Conservation (phyloP, 2,113 vertebrate genomes). For the Chaenogobius annularis region DNA sequence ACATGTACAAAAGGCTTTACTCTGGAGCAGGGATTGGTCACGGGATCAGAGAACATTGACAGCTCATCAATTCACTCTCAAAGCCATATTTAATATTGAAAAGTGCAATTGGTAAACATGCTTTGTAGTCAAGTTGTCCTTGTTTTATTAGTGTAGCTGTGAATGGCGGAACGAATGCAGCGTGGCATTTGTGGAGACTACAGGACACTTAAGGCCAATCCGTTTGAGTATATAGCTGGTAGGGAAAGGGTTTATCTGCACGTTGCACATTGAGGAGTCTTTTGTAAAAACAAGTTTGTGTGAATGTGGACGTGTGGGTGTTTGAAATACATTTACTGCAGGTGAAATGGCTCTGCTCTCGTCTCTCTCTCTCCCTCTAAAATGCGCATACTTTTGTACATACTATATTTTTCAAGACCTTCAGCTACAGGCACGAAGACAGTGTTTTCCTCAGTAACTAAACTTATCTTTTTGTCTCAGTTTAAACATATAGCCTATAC, state of each 20-base stretch:
- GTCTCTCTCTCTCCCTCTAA: not conserved
- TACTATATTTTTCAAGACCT: not conserved
- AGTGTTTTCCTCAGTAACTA: too few species aligned
- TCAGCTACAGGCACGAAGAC: not conserved
- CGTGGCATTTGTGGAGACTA: constrained; percentile 6
- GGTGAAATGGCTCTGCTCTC: constrained; percentile 19
- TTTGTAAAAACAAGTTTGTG: constrained; percentile 18
- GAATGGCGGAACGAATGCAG: constrained; percentile 34
- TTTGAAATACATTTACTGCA: constrained; percentile 32
- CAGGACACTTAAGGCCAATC: constrained; percentile 31
- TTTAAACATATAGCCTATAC: too few species aligned
- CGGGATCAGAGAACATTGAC: not conserved
- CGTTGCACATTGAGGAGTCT: constrained; percentile 44
- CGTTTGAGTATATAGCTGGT: constrained; percentile 20
- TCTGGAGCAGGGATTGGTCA: not conserved
- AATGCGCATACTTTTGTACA: not conserved
- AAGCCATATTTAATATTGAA: constrained; percentile 20
- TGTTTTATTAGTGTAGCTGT: constrained; percentile 17
- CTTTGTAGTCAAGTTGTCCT: constrained; percentile 23
- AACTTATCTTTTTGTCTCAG: too few species aligned
- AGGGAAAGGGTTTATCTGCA: constrained; percentile 49
- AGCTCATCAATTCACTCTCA: not conserved
- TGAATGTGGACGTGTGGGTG: constrained; percentile 16
- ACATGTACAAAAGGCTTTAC: too few species aligned
- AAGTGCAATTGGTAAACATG: constrained; percentile 27